phyloP scores from a whole-genome alignment of 2,888 invertebrate genomes.

The Sphaeridia pumilis region DNA sequence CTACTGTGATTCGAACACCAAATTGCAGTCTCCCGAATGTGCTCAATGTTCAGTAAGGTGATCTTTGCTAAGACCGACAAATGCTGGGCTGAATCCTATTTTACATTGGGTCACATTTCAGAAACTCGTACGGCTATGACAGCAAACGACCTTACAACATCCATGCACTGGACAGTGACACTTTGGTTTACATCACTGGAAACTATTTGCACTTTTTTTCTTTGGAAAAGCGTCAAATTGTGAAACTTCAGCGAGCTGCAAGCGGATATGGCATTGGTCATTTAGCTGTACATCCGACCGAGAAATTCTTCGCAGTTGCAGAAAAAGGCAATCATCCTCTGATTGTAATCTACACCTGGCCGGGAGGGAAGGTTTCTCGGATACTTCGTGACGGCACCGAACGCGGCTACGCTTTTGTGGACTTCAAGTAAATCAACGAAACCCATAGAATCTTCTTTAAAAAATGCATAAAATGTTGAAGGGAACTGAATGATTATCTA shows the following conservation, averaged over 20 bases:
- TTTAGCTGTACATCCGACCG: slow-evolving; percentile 51
- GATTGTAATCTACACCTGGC: slow-evolving; percentile 74
- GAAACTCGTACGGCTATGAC: slow-evolving; percentile 77
- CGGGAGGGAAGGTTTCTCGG: slow-evolving; percentile 59
- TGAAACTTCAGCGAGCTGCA: slow-evolving; percentile 59
- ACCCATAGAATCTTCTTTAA: too few species aligned
- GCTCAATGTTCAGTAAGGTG: too few species aligned
- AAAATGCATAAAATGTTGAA: too few species aligned
- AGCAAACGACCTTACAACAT: slow-evolving; percentile 69
- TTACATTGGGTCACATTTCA: too few species aligned
- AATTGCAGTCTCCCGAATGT: too few species aligned
- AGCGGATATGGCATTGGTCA: slow-evolving; percentile 72
- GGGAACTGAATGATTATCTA: too few species aligned
- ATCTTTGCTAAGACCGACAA: too few species aligned
- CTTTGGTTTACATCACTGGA: slow-evolving; percentile 67
- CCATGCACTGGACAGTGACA: slow-evolving; percentile 59
- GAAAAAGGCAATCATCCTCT: slow-evolving; percentile 63
- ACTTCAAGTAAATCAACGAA: too few species aligned
- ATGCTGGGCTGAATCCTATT: too few species aligned
- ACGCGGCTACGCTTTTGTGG: slow-evolving; percentile 56
- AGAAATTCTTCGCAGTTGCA: slow-evolving; percentile 60
- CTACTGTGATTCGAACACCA: too few species aligned
- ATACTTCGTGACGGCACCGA: slow-evolving; percentile 66
- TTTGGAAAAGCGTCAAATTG: slow-evolving; percentile 48
- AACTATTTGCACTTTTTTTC: slow-evolving; percentile 67